These are phyloP conservation scores for Stegastes partitus DNA, from an alignment of 2,113 vertebrate species.

Conservation along the genomic window DNA sequence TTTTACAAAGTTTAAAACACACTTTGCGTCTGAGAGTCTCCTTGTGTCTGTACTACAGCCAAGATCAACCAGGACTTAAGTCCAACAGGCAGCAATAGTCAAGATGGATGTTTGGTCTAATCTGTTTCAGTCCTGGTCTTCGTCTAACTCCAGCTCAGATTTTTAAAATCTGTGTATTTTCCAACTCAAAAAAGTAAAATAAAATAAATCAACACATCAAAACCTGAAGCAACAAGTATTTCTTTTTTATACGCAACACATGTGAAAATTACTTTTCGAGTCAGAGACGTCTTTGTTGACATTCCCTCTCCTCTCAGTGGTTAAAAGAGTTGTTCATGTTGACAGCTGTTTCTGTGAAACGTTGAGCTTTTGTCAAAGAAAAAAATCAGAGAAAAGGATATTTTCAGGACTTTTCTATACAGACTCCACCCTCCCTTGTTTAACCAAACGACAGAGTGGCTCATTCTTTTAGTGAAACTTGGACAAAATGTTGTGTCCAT, in stretches of 20 bases:
- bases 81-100: not conserved
- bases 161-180: not conserved
- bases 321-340: no score
- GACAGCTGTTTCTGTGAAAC: no score
- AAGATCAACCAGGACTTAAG: not conserved
- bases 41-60: conserved; percentile 8
- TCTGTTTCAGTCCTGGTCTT: conserved; percentile 1
- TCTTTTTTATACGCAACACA: not conserved
- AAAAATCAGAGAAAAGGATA: no score
- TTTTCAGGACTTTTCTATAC: no score
- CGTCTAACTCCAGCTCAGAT: not conserved
- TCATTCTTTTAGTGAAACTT: conserved; percentile 12
- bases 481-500: conserved; percentile 1
- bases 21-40: not conserved
- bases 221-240: not conserved
- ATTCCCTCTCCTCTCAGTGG: no score
- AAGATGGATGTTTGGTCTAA: conserved; percentile 12
- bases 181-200: not conserved
- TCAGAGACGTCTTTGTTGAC: no score
- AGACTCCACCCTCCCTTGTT: no score
- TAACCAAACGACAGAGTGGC: not conserved
- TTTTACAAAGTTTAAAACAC: not conserved
- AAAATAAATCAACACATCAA: not conserved
- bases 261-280: not conserved
- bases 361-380: no score